Base-by-base conservation (phyloP, 1,140 invertebrate species). In the Drosophila subobscura region DNA sequence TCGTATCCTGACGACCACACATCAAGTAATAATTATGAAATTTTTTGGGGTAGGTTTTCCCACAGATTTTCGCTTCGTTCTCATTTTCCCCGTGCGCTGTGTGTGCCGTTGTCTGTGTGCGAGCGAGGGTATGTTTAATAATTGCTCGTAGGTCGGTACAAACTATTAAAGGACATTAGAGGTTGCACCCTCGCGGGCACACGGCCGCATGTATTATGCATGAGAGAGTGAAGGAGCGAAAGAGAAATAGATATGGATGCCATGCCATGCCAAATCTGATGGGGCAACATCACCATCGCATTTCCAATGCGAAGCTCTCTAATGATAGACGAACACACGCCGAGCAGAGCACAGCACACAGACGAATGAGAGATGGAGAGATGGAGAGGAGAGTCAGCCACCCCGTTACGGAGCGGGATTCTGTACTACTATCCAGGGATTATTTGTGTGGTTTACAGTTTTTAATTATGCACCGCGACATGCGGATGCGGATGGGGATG, bases 391-490 rank as follows among this genome's bases (percentile, higher is more conserved):
- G 27, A 29, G 27, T 2, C 27, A 8, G 27, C 7, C 27, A 29
- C 27, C 27, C 27, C 42, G n/a, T 6, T 16, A 29, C 10, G 3
- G 0, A 63, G 20, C 60, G 42, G 40, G 37, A 42, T 22, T 55
- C 57, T 29, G 2, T 33, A n/a, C 66, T 86, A 78, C 81, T 88
- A 86, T 86, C 81, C 75, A 74, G 81, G 81, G 81, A 86, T 86
- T 86, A 88, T 88, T 79, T 79, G 78, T 86, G 83, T 88, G 81
- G 83, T 83, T 86, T 86, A 88, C 83, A 86, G 71, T 88, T 86
- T 86, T 83, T 86, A 84, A 84, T 84, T 84, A 84, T 84, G 79
- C 79, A 84, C 59, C 65, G 80, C 76, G 79, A 85, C 65, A 84
- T 76, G 79, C 63, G 25, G 14, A 53, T 49, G 54, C 33, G 44